Evolutionary conservation across 2,113 vertebrate genomes (phyloP).

Genomic region (Sylvilagus bachmani): DNA sequence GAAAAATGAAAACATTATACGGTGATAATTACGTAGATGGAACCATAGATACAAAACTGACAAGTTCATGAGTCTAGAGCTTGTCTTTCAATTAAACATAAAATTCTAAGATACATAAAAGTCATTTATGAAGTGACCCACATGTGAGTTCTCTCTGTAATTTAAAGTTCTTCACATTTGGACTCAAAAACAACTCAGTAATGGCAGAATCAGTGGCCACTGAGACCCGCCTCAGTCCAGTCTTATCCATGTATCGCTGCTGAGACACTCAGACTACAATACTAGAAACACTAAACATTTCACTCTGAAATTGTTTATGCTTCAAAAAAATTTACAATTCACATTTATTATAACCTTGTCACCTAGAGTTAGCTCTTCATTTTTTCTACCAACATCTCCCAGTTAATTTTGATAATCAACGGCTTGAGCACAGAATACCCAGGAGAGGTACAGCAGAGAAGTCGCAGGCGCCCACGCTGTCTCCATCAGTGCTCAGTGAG

Average conservation of each 20-base stretch:
- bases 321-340: conserved; percentile 32
- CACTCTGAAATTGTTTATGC: conserved; percentile 40
- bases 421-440: neutral
- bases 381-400: neutral
- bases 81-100: conserved; percentile 32
- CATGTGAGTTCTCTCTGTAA: conserved; percentile 46
- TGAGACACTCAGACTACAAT: neutral
- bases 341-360: neutral
- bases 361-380: neutral
- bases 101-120: neutral
- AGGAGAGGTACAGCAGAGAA: no score
- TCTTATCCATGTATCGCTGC: conserved; percentile 14
- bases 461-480: no score
- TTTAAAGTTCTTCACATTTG: conserved; percentile 29
- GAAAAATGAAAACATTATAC: conserved; percentile 62
- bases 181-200: neutral
- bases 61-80: conserved; percentile 13
- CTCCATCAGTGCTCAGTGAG: no score
- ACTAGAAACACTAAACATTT: conserved; percentile 42
- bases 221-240: neutral
- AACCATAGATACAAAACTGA: conserved; percentile 36
- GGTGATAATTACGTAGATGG: conserved; percentile 10
- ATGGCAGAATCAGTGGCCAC: neutral
- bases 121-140: conserved; percentile 14
- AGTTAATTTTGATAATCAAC: conserved; percentile 21